A percentile compares a stretch with the other conserved stretches of the same genome.
These are phyloP conservation scores for Clangula hyemalis DNA, from an alignment of 2,797 vertebrate genomes.

Conservation along the genomic window DNA sequence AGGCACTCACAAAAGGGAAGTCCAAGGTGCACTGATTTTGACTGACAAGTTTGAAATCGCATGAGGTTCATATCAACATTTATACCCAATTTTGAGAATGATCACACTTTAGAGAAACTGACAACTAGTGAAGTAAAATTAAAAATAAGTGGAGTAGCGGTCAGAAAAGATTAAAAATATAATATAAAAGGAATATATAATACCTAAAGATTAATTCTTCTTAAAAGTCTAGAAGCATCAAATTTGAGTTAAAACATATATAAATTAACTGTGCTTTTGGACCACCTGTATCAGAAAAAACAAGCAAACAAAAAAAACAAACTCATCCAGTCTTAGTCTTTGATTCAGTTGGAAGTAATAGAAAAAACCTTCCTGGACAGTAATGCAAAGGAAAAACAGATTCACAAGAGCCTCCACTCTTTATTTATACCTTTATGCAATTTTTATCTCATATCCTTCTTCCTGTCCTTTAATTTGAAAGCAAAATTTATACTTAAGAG, in stretches of 20 bases:
- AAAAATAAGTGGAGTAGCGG: neutral
- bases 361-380: slow-evolving; percentile 42
- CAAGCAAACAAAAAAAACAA: neutral
- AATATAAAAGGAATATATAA: neutral
- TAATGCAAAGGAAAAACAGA: slow-evolving; percentile 26
- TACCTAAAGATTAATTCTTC: neutral
- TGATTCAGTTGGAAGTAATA: slow-evolving; percentile 37
- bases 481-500: slow-evolving; percentile 62
- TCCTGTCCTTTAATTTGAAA: slow-evolving; percentile 59
- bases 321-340: neutral
- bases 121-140: slow-evolving; percentile 35
- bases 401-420: slow-evolving; percentile 1
- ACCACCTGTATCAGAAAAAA: neutral
- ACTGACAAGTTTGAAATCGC: slow-evolving; percentile 38
- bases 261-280: neutral
- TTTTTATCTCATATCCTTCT: slow-evolving; percentile 57
- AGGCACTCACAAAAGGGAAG: slow-evolving; percentile 64
- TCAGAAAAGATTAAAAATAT: neutral
- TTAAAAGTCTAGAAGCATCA: neutral
- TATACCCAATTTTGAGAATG: neutral
- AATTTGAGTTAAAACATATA: neutral
- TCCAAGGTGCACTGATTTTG: slow-evolving; percentile 51
- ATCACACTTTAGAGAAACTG: neutral
- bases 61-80: slow-evolving; percentile 32
- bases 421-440: slow-evolving; percentile 64